Evolutionary conservation across 2,797 vertebrate genomes (phyloP).

Genomic region (Delichon dasypus): DNA sequence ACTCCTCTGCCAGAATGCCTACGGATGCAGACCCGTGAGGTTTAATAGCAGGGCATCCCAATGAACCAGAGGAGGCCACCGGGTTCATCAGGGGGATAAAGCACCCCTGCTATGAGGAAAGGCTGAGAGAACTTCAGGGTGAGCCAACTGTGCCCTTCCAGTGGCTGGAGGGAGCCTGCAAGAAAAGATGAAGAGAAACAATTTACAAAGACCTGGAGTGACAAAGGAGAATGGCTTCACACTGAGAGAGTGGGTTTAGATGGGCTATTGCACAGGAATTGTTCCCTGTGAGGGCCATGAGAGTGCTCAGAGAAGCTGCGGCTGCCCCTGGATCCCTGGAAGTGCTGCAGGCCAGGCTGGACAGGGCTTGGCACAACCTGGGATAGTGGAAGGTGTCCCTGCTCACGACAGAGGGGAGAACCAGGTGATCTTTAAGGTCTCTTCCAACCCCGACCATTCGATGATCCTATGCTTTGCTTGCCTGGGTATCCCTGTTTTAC

Average conservation of each 20-base stretch:
- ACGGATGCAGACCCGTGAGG: accelerated
- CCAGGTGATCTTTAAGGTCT: background rate
- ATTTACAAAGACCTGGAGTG: background rate
- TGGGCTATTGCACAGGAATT: background rate
- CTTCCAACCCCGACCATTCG: background rate
- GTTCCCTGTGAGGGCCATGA: accelerated
- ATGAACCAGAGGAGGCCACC: background rate
- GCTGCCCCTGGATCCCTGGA: background rate
- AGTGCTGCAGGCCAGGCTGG: background rate
- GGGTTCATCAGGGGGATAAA: background rate
- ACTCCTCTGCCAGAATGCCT: background rate
- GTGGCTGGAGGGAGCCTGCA: background rate
- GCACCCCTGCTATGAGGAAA: background rate
- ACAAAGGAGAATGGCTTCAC: background rate
- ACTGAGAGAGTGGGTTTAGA: background rate
- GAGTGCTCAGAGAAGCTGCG: background rate
- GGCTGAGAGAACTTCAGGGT: background rate
- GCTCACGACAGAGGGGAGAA: background rate
- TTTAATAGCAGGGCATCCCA: background rate
- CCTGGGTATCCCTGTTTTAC: background rate
- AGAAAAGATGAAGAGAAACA: background rate
- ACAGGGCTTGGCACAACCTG: background rate
- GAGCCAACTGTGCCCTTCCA: background rate
- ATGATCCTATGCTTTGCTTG: background rate
- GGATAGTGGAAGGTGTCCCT: background rate